phyloP scores from a whole-genome alignment of 2,888 invertebrate species.

The Keiferia lycopersicella region DNA sequence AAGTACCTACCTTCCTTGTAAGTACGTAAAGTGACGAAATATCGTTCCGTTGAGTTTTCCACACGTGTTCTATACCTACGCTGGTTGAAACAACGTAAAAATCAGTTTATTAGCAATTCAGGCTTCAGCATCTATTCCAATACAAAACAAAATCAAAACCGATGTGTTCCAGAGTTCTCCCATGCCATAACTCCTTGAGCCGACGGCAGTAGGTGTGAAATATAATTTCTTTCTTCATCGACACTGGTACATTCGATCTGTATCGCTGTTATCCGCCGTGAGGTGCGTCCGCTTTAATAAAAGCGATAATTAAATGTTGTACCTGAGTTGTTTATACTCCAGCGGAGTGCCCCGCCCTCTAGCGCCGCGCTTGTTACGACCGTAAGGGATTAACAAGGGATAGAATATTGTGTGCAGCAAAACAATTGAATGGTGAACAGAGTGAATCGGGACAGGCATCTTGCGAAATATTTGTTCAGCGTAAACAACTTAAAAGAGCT shows the following conservation, averaged over 20 bases:
- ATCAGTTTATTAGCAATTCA: too few relatives aligned
- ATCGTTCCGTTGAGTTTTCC: too few relatives aligned
- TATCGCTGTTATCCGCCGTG: conserved; percentile 56
- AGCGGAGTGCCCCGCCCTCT: conserved; percentile 59
- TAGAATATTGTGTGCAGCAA: not conserved
- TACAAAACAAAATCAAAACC: not conserved
- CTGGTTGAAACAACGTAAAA: too few relatives aligned
- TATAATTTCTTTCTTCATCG: conserved; percentile 59
- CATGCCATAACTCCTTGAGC: conserved; percentile 24
- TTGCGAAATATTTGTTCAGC: too few relatives aligned
- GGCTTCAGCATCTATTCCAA: not conserved
- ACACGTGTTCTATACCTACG: too few relatives aligned
- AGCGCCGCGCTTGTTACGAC: conserved; percentile 59
- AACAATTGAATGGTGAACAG: conserved; percentile 4
- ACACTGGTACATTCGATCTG: conserved; percentile 56
- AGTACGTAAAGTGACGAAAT: too few relatives aligned
- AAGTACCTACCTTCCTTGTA: too few relatives aligned
- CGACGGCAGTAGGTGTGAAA: conserved; percentile 65
- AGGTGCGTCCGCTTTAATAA: conserved; percentile 74
- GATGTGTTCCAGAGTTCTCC: conserved; percentile 3
- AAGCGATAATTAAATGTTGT: conserved; percentile 80
- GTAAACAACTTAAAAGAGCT: too few relatives aligned
- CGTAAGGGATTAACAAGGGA: conserved; percentile 65
- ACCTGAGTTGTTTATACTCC: conserved; percentile 73
- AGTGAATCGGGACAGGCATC: too few relatives aligned